Evolutionary conservation across 2,113 vertebrate genomes (phyloP), one percentile per base, ranked within the genome.

Genomic region (Caretta caretta): DNA sequence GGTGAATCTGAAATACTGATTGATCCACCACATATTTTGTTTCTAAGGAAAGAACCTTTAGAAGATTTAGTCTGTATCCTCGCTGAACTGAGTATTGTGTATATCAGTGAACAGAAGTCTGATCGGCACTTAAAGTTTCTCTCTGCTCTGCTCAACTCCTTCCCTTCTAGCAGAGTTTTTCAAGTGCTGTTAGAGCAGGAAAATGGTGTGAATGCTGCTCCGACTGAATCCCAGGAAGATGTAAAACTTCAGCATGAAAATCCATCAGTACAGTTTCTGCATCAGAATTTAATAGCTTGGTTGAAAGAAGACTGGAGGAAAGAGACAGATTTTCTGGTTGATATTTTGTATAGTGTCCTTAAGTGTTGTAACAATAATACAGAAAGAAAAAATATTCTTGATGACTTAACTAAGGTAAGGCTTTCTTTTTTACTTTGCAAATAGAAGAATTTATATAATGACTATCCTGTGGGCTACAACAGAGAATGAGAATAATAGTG

Each of bases 321-420:
- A 86, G 98, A 99, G 78, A 98, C 98, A 0, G 95, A 98, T 81
- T 99, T 99, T 93, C 97, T 99, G 95, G 98, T 99, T 93, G 99
- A 99, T 98, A 99, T 99, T 98, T 97, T 99, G 65, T 99, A 99
- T 96, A 99, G 99, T 65, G 98, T 98, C 3, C 98, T 99, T 3
- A 89, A 80, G 57, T 99, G 99, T 98, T 99, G 99, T 97, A 97
- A 96, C 65, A 97, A 22, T 51, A 94, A 78, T 6, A 88, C 96
- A 80, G 99, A 99, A 87, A 99, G 98, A 96, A 99, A 98, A 42
- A 92, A 86, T 3, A 98, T 99, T 94, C 98, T 99, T 93, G 99
- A 99, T 96, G 98, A 99, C 93, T 98, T 99, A 90, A 98, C 97
- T 4, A 98, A 98, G 98, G 99, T 99, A 99, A 95, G 54, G 16